Evolutionary conservation across 2,113 vertebrate genomes (phyloP).

Genomic region (Corythaeola cristata): DNA sequence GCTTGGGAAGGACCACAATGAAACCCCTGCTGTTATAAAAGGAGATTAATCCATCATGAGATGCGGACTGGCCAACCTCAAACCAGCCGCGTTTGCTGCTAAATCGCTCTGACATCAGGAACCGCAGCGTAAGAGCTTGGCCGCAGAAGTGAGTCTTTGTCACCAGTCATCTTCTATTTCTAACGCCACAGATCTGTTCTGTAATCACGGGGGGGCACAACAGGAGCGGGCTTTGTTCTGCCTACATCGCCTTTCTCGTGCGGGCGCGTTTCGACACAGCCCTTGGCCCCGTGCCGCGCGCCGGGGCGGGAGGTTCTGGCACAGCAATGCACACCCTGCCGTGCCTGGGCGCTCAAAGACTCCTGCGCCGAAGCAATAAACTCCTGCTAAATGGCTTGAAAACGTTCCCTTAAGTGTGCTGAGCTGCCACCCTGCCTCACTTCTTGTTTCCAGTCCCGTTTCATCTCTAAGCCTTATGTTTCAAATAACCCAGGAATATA

Average conservation of each 20-base stretch:
- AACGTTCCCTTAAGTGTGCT: neutral
- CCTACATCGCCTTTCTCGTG: slow-evolving; percentile 40
- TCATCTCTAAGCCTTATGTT: neutral
- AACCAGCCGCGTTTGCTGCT: neutral
- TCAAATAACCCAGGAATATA: neutral
- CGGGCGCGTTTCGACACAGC: neutral
- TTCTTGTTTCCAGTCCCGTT: neutral
- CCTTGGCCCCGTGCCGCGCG: slow-evolving; percentile 26
- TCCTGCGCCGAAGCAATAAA: neutral
- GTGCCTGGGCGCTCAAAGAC: slow-evolving; percentile 15
- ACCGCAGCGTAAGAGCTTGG: neutral
- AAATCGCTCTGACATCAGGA: slow-evolving; percentile 40
- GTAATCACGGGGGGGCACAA: slow-evolving; percentile 45
- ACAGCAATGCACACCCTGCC: slow-evolving; percentile 45
- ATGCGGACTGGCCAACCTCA: neutral
- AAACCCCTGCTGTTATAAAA: slow-evolving; percentile 22
- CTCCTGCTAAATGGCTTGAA: slow-evolving; percentile 6
- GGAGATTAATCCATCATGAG: slow-evolving; percentile 41
- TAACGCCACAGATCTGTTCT: slow-evolving; percentile 52
- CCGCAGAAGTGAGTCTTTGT: slow-evolving; percentile 43
- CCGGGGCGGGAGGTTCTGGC: neutral
- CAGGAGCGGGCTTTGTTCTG: slow-evolving; percentile 58
- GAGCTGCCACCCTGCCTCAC: neutral
- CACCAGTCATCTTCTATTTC: slow-evolving; percentile 63
- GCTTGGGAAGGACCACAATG: neutral